phyloP scores from a whole-genome alignment of 2,113 vertebrate species.

The Cyanocitta stelleri region DNA sequence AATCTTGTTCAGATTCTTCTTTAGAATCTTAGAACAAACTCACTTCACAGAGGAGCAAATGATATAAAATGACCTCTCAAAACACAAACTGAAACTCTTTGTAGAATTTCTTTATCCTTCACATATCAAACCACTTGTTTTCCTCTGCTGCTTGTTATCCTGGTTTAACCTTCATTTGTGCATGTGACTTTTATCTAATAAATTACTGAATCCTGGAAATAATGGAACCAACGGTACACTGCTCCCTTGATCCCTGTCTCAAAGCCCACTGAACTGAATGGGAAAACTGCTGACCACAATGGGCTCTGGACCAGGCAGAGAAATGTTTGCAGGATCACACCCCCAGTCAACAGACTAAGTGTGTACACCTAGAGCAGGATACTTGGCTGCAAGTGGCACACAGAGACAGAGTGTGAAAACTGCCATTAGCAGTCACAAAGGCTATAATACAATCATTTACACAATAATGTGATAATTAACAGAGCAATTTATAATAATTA shows the following conservation, averaged over 20 bases:
- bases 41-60: background rate
- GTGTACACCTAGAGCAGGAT: background rate
- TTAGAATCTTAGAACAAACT: constrained; percentile 15
- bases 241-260: background rate
- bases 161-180: background rate
- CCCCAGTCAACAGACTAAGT: background rate
- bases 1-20: background rate
- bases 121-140: background rate
- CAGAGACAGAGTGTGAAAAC: background rate
- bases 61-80: background rate
- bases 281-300: background rate
- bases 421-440: background rate
- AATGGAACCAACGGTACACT: background rate
- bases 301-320: background rate
- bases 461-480: background rate
- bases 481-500: background rate
- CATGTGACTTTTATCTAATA: background rate
- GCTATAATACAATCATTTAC: background rate
- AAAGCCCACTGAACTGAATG: background rate
- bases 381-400: background rate
- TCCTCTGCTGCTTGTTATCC: background rate
- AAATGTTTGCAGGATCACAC: background rate
- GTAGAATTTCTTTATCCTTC: background rate
- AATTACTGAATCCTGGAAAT: background rate
- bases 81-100: background rate